Conservation (phyloP, 2,888 invertebrate species). For the Ceramica pisi region DNA sequence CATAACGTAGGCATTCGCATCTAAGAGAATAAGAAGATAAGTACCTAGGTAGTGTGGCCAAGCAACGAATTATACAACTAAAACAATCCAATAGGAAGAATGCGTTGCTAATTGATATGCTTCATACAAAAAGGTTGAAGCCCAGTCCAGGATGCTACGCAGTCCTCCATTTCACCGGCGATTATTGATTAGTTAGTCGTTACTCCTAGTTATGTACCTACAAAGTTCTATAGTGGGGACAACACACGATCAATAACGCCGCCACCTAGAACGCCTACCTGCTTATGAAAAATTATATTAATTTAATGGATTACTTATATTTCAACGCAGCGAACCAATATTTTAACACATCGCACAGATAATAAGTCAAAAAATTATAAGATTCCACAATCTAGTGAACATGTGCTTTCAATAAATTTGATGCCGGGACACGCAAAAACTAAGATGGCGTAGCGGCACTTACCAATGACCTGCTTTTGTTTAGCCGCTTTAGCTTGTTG, state of each 20-base stretch:
- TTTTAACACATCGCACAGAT: constrained; percentile 19
- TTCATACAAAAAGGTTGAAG: constrained; percentile 56
- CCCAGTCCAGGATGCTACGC: constrained; percentile 63
- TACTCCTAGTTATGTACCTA: constrained; percentile 57
- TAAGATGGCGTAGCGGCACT: constrained; percentile 90
- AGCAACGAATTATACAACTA: constrained; percentile 32
- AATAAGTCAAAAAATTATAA: constrained; percentile 42
- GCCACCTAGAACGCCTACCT: constrained; percentile 52
- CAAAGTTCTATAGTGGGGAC: constrained; percentile 72
- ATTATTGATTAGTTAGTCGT: constrained; percentile 77
- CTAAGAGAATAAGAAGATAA: background rate
- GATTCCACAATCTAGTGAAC: constrained; percentile 70
- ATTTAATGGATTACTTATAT: constrained; percentile 21
- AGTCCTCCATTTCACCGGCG: constrained; percentile 51
- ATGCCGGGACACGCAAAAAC: constrained; percentile 82
- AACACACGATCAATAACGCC: constrained; percentile 81
- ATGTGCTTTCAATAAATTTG: constrained; percentile 83
- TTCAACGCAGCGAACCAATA: constrained; percentile 27
- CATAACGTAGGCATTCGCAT: constrained; percentile 50
- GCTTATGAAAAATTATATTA: background rate
- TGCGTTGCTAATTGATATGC: constrained; percentile 1
- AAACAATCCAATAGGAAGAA: constrained; percentile 38
- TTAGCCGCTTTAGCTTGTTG: constrained; percentile 92
- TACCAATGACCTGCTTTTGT: constrained; percentile 97
- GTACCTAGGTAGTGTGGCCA: constrained; percentile 23